Evolutionary conservation across 2,888 invertebrate species (phyloP).

Genomic region (Augiades crinisus): DNA sequence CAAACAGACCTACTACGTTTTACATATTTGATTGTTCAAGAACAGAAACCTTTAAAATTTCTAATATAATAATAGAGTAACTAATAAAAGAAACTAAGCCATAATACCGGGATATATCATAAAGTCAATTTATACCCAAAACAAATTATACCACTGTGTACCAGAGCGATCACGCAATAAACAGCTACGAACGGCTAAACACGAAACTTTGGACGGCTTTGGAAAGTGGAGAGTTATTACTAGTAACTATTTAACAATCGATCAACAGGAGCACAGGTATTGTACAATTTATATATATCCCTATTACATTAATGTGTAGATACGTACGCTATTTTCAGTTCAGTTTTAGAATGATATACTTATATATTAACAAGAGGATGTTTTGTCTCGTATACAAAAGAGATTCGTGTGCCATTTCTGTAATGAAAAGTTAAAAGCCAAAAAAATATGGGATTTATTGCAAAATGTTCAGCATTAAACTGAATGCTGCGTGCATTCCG

Average conservation of each 20-base stretch:
- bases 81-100: background rate
- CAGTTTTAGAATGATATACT: conserved; percentile 11
- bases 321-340: conserved; percentile 26
- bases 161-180: background rate
- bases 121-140: too few relatives aligned
- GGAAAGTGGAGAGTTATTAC: conserved; percentile 30
- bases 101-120: too few relatives aligned
- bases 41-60: too few relatives aligned
- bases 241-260: conserved; percentile 19
- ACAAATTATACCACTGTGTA: background rate
- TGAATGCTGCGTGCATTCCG: too few relatives aligned
- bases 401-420: too few relatives aligned
- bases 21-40: too few relatives aligned
- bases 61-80: background rate
- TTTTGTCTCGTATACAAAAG: too few relatives aligned
- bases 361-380: background rate
- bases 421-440: too few relatives aligned
- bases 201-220: conserved; percentile 40
- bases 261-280: background rate
- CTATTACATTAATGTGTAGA: background rate
- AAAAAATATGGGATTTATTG: too few relatives aligned
- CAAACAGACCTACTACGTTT: too few relatives aligned
- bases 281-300: conserved; percentile 25
- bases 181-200: background rate
- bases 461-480: too few relatives aligned